Evolutionary conservation across 2,888 invertebrate genomes (phyloP), one percentile per base, ranked within the genome.

Genomic region (Scrobipalpa atriplicella): DNA sequence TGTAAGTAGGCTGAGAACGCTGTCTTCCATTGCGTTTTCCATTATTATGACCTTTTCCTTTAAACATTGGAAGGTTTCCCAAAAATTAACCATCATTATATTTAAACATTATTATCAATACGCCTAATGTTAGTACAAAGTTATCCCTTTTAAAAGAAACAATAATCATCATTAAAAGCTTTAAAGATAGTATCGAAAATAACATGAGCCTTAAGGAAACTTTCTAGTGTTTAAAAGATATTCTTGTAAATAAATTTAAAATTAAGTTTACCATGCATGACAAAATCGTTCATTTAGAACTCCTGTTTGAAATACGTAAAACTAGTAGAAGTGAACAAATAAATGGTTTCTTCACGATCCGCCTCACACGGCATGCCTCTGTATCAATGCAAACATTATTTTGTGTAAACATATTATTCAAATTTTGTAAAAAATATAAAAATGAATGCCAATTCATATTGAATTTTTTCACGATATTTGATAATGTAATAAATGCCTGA

Each of bases 21-120:
- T 75, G 90, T 92, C 91, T 91, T 91, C 91, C 91, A 84, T 79
- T 78, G 87, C 85, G 88, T 89, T 87, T 87, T 86, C 84, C 86
- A 84, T 75, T 73, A 72, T 75, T 74, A 77, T 69, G 72, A 78
- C 72, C 19, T 73, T 67, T 69, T 19, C 9, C 7, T 36, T 29
- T 38, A 36, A 58, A 18, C 52, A 52, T 18, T 63, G 63, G 63
- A 38, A 52, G 18, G 43, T 51, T 62, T 60, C 41, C 10, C 11
- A 19, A 62, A 11, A 18, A 18, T 58, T 9, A 29, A 16, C 16
- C 1, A n/a, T n/a, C 7, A 2, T 29, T 36, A 58, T n/a, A n/a
- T 58, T 9, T 29, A 36, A 54, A 21, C 52, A 16, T 19, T 19
- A 54, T 54, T 21, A 47, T 6, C 16, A 13, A 16, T n/a, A 19